These are phyloP conservation scores for Torymus auratus DNA, from an alignment of 2,888 invertebrate genomes.

Conservation along the genomic window DNA sequence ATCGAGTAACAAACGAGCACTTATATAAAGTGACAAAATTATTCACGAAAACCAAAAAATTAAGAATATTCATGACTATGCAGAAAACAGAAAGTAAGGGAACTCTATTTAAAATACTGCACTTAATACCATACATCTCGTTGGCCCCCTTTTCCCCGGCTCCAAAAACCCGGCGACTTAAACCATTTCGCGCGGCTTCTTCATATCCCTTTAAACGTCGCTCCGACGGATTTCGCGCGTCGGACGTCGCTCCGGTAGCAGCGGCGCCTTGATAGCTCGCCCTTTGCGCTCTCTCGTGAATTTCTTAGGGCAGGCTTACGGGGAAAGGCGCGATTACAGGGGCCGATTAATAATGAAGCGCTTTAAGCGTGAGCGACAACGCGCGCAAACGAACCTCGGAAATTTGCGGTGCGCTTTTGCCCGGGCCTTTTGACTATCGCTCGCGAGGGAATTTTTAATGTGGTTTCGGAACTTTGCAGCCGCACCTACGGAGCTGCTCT, in stretches of 20 bases:
- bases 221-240: constrained; percentile 36
- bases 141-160: too few relatives aligned
- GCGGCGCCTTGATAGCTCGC: not conserved
- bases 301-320: constrained; percentile 46
- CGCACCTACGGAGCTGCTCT: too few relatives aligned
- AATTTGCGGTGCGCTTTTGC: constrained; percentile 49
- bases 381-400: constrained; percentile 42
- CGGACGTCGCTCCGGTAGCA: constrained; percentile 23
- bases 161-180: not conserved
- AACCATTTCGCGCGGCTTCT: not conserved
- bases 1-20: too few relatives aligned
- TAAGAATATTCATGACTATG: too few relatives aligned
- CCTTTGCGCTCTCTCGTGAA: constrained; percentile 39
- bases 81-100: too few relatives aligned
- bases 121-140: too few relatives aligned
- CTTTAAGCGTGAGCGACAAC: constrained; percentile 53
- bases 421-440: not conserved
- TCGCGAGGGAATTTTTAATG: too few relatives aligned
- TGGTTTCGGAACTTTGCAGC: too few relatives aligned
- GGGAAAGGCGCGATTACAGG: constrained; percentile 37
- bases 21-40: too few relatives aligned
- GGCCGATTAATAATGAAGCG: constrained; percentile 53
- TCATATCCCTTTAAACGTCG: constrained; percentile 30
- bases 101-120: too few relatives aligned
- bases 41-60: too few relatives aligned